phyloP scores from a whole-genome alignment of 2,888 invertebrate genomes.

The Rhagonycha lutea region DNA sequence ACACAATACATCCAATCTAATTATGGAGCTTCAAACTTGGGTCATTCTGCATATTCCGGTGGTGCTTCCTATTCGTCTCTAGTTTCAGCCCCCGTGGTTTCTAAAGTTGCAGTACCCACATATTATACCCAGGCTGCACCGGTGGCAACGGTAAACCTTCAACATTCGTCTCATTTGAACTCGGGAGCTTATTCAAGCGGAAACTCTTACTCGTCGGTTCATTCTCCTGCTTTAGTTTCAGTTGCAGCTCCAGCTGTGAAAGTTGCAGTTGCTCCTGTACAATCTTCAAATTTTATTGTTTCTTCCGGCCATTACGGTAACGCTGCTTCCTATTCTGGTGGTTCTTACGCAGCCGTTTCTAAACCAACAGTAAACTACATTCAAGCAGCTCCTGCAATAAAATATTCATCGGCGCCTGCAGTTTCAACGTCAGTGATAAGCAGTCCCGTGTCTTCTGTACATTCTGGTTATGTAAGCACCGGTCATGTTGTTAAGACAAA shows the following conservation, averaged over 20 bases:
- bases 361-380: conserved; percentile 21
- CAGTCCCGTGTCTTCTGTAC: conserved; percentile 17
- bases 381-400: conserved; percentile 37
- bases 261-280: conserved; percentile 1
- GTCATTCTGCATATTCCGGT: background rate
- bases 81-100: background rate
- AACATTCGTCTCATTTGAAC: conserved; percentile 6
- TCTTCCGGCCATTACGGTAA: background rate
- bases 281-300: background rate
- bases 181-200: background rate
- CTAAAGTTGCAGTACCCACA: conserved; percentile 2
- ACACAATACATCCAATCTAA: background rate
- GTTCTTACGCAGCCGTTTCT: conserved; percentile 15
- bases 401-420: conserved; percentile 33
- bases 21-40: background rate
- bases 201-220: background rate
- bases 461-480: conserved; percentile 16
- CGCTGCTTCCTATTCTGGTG: conserved; percentile 5
- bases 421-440: conserved; percentile 22
- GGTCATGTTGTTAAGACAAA: conserved; percentile 22
- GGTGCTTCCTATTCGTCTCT: background rate
- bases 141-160: conserved; percentile 35
- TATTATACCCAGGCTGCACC: conserved; percentile 28
- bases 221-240: conserved; percentile 1
- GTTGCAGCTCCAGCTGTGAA: background rate